These are phyloP conservation scores for Brachionus manjavacas DNA, from an alignment of 1,140 invertebrate species.

Conservation along the genomic window DNA sequence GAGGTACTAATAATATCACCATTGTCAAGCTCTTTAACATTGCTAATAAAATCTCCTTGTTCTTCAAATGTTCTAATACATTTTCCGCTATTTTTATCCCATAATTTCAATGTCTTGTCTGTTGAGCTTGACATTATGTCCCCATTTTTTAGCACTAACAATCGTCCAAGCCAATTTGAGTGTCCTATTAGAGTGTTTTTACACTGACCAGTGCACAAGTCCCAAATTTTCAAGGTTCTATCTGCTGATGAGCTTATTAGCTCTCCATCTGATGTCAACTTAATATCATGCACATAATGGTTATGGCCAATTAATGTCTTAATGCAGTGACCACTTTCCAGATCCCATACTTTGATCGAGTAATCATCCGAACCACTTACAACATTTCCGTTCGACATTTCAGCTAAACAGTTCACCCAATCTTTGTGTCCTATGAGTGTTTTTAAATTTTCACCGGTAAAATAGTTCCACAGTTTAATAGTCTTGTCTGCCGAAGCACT, in stretches of 20 bases:
- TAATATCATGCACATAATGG: conserved; percentile 6
- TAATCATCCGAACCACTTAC: not conserved
- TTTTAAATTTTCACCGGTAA: not conserved
- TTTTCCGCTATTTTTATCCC: not conserved
- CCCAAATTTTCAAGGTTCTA: conserved; percentile 13
- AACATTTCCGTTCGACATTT: not conserved
- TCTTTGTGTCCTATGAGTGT: not conserved
- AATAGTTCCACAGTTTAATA: not conserved
- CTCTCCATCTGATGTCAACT: not conserved
- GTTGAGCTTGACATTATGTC: not conserved
- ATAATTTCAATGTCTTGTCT: conserved; percentile 8
- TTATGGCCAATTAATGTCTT: not conserved
- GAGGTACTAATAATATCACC: not conserved
- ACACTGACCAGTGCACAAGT: not conserved
- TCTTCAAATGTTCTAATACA: not conserved
- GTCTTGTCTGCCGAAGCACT: not conserved
- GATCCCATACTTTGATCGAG: not conserved
- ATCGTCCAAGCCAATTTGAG: not conserved
- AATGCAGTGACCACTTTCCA: not conserved
- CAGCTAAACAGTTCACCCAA: not conserved
- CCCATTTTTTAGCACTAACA: not conserved
- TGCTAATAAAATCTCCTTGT: not conserved
- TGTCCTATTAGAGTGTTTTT: not conserved
- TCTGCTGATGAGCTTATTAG: not conserved
- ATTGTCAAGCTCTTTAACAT: not conserved